phyloP scores from a whole-genome alignment of 1,140 invertebrate genomes.

The Tyrophagus putrescentiae region DNA sequence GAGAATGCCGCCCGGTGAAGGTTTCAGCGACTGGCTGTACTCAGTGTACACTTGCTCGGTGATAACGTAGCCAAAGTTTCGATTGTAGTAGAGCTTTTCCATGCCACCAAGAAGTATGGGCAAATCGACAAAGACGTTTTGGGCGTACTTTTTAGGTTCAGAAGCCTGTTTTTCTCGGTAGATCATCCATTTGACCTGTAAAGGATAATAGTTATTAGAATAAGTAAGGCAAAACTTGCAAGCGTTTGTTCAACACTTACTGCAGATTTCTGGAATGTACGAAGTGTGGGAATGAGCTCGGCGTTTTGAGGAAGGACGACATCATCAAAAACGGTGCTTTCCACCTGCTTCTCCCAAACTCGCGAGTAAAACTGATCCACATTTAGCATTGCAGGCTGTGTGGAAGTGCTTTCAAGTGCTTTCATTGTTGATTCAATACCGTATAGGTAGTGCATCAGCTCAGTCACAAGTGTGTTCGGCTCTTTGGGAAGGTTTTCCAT shows the following conservation, averaged over 20 bases:
- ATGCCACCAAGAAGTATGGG: neutral
- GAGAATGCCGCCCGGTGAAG: constrained; percentile 48
- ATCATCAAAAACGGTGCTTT: neutral
- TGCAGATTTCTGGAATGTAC: constrained; percentile 49
- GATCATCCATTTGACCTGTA: constrained; percentile 46
- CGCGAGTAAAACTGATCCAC: neutral
- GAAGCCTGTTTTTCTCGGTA: constrained; percentile 36
- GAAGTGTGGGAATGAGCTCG: constrained; percentile 37
- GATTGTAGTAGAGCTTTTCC: constrained; percentile 40
- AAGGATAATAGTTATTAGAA: neutral
- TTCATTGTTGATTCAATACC: no score
- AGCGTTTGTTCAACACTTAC: constrained; percentile 33
- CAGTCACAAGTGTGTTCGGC: no score
- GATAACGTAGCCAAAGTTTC: constrained; percentile 33
- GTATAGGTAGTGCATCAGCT: no score
- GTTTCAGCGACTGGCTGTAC: neutral
- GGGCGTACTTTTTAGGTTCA: constrained; percentile 24
- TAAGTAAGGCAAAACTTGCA: neutral
- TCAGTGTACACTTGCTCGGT: neutral
- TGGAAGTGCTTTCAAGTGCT: no score
- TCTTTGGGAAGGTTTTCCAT: no score
- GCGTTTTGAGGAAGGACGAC: neutral
- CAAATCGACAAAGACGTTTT: constrained; percentile 17
- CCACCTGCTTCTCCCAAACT: neutral
- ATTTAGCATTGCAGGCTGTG: no score